phyloP scores from a whole-genome alignment of 2,113 vertebrate species.

The Cricetomys ansorgei region DNA sequence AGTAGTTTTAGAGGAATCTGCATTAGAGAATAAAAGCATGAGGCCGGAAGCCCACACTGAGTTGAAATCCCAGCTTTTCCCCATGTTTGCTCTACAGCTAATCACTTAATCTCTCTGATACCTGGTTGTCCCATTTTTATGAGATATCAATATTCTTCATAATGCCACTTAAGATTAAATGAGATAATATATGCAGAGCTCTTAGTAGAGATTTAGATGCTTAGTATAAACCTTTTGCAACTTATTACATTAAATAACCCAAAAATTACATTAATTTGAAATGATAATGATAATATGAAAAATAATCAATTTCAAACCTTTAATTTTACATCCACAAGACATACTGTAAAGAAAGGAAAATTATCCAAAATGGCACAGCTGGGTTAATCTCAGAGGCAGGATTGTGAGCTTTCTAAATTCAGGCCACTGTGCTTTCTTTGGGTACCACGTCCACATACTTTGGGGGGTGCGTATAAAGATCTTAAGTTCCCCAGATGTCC shows the following conservation, averaged over 20 bases:
- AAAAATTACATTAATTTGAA: conserved; percentile 45
- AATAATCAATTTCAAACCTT: conserved; percentile 12
- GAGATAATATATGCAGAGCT: conserved; percentile 25
- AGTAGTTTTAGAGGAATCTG: not conserved
- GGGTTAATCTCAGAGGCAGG: not conserved
- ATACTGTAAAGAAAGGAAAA: not conserved
- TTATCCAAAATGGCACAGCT: not conserved
- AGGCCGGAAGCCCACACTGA: conserved; percentile 34
- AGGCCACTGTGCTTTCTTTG: not conserved
- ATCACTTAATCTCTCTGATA: conserved; percentile 9
- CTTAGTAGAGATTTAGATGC: not conserved
- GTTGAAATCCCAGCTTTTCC: not conserved
- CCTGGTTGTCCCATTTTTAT: conserved; percentile 46
- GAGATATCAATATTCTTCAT: conserved; percentile 24
- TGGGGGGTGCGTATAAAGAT: not conserved
- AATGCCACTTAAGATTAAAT: conserved; percentile 39
- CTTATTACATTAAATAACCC: conserved; percentile 26
- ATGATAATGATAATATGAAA: conserved; percentile 21
- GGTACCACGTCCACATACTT: not conserved
- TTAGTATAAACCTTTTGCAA: conserved; percentile 39
- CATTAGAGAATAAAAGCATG: not conserved
- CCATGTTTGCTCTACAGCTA: not conserved
- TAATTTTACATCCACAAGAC: not conserved
- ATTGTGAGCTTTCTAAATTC: not conserved
- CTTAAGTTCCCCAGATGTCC: not conserved